phyloP scores from a whole-genome alignment of 2,113 vertebrate genomes.

The Gallinago jamesoni region DNA sequence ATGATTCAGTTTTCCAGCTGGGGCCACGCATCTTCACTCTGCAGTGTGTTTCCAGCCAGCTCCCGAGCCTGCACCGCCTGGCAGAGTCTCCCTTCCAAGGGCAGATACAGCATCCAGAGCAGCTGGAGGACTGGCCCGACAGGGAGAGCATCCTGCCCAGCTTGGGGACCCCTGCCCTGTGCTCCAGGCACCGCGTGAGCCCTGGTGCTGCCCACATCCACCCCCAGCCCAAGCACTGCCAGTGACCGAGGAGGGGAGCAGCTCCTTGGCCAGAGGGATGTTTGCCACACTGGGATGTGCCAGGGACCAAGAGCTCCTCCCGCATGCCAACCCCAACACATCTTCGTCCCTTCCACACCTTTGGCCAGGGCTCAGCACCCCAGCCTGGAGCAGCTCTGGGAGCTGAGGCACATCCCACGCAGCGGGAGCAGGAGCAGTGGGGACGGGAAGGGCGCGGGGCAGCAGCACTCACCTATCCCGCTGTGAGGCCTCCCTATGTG shows the following conservation, averaged over 20 bases:
- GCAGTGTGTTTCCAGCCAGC: neutral
- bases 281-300: neutral
- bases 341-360: neutral
- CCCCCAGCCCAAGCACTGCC: neutral
- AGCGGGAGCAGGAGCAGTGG: accelerated
- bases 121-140: neutral
- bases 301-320: neutral
- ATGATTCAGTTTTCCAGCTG: neutral
- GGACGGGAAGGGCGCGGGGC: neutral
- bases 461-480: constrained; percentile 81
- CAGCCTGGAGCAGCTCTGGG: neutral
- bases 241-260: neutral
- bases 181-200: accelerated
- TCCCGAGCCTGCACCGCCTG: neutral
- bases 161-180: neutral
- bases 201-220: neutral
- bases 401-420: neutral
- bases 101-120: neutral
- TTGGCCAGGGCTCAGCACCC: neutral
- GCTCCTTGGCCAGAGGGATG: neutral
- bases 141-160: neutral
- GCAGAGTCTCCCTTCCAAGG: neutral
- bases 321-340: neutral
- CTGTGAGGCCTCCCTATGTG: constrained; percentile 88
- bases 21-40: neutral